phyloP scores from a whole-genome alignment of 2,113 vertebrate species.

The Notarius quadriscutis region DNA sequence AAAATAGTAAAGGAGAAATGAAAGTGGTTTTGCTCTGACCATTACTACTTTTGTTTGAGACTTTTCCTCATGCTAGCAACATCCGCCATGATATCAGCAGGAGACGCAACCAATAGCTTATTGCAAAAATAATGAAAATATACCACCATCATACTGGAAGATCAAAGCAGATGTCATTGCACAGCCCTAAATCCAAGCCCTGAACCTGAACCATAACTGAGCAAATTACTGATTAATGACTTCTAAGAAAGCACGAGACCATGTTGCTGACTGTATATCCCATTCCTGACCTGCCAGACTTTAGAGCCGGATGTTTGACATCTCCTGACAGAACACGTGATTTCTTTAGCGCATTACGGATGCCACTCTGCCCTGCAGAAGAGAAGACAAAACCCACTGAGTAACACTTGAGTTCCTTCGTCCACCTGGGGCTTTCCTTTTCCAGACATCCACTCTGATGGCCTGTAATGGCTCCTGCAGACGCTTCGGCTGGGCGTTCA shows the following conservation, averaged over 20 bases:
- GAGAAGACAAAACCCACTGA: constrained; percentile 67
- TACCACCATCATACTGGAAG: background rate
- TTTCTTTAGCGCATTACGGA: constrained; percentile 66
- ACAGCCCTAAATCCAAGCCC: background rate
- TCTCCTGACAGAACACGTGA: constrained; percentile 62
- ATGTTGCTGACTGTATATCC: background rate
- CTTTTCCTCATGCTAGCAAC: background rate
- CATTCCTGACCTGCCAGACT: constrained; percentile 34
- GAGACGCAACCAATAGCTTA: background rate
- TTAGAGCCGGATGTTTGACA: constrained; percentile 27
- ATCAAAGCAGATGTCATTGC: background rate
- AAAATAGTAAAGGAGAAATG: background rate
- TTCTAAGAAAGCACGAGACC: background rate
- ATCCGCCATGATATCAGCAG: background rate
- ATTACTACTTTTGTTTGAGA: background rate
- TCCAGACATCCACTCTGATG: constrained; percentile 57
- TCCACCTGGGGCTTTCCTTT: constrained; percentile 62
- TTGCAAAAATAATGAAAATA: background rate
- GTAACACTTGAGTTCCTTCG: constrained; percentile 60
- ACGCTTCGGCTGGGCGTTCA: constrained; percentile 8
- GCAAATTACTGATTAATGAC: background rate
- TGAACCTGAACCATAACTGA: background rate
- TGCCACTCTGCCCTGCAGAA: constrained; percentile 52
- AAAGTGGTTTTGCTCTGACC: background rate
- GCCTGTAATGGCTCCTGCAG: constrained; percentile 42